Evolutionary conservation across 2,888 invertebrate genomes (phyloP), one percentile per base, ranked within the genome.

Genomic region (Folsomia manolachei): DNA sequence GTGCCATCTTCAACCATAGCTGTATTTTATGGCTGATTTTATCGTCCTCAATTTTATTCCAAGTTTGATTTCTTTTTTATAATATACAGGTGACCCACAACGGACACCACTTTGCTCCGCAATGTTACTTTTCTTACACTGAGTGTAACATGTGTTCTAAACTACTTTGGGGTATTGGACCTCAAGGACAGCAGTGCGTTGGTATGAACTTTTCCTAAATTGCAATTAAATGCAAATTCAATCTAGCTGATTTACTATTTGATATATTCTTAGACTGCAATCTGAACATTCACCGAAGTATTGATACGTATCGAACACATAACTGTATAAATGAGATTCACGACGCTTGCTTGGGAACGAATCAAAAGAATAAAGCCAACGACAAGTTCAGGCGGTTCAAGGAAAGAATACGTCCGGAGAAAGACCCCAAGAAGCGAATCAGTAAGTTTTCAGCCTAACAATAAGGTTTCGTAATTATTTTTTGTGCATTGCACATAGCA

Each of bases 171-270:
- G 98, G 98, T 66, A 91, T 98, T 74, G 95, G 96, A 82, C 95
- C 96, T 78, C 97, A 98, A 86, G 97, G 97, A 71, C 97, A 93
- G 87, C 92, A 95, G 83, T 99, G 98, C 85, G 89, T 91, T 83
- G 91, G 97, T 95, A 86, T 85, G 87, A 23, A n/a, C n/a, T n/a
- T n/a, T n/a, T n/a, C n/a, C n/a, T n/a, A n/a, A n/a, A n/a, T n/a
- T n/a, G n/a, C n/a, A n/a, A n/a, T n/a, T n/a, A n/a, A n/a, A n/a
- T n/a, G n/a, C n/a, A n/a, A 52, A 24, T 73, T 39, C 63, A 74
- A 25, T 76, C 19, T n/a, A 63, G 52, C 14, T 65, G 18, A 70
- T 18, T 60, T n/a, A 19, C 18, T 66, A 19, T 65, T 27, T 72
- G 27, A 73, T 75, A 23, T 26, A 18, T 18, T 64, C 83, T n/a